Evolutionary conservation across 2,888 invertebrate genomes (phyloP).

Genomic region (Camptogramma bilineatum): DNA sequence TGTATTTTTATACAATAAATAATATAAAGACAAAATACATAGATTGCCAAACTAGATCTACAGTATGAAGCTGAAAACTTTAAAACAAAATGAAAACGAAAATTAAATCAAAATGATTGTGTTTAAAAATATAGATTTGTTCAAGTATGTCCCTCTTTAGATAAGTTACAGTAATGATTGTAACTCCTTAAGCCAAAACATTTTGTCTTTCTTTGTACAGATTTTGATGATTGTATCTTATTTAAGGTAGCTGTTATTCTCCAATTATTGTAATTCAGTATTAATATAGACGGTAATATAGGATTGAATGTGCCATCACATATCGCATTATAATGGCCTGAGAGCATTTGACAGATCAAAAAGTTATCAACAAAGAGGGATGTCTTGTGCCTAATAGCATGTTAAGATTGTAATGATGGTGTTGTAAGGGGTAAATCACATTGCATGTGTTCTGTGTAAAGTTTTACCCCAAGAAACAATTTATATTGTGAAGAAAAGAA

Average conservation of each 20-base stretch:
- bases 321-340: slow-evolving; percentile 18
- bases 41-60: not conserved
- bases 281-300: slow-evolving; percentile 15
- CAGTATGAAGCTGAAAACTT: too few relatives aligned
- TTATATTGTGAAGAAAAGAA: slow-evolving; percentile 1
- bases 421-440: slow-evolving; percentile 5
- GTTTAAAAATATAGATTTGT: not conserved
- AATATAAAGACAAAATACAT: not conserved
- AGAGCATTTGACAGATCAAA: slow-evolving; percentile 41
- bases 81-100: not conserved
- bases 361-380: not conserved
- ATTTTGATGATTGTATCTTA: slow-evolving; percentile 20
- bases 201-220: slow-evolving; percentile 15
- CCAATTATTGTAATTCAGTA: slow-evolving; percentile 21
- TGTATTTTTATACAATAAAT: not conserved
- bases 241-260: slow-evolving; percentile 13
- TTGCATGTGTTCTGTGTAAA: not conserved
- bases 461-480: not conserved
- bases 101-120: not conserved
- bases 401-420: slow-evolving; percentile 2
- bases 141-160: slow-evolving; percentile 5
- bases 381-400: slow-evolving; percentile 24
- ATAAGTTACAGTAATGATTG: not conserved
- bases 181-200: slow-evolving; percentile 23
- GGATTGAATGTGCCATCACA: slow-evolving; percentile 23